Evolutionary conservation across 2,888 invertebrate species (phyloP), one percentile per base, ranked within the genome.

Genomic region (Ophion obscuratus): DNA sequence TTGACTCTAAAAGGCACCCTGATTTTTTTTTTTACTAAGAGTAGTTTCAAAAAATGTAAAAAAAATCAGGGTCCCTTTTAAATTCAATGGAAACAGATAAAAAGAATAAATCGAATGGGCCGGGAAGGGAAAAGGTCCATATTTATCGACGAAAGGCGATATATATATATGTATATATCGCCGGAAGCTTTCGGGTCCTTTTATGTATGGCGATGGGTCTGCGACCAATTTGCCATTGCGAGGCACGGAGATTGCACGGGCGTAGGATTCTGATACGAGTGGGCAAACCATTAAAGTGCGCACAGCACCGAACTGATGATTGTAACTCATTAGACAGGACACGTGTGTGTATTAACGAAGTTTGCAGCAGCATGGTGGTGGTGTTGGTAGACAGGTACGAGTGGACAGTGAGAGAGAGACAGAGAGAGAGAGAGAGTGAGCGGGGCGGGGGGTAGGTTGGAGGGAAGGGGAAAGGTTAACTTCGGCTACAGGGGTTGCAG

Each of bases 261-360:
- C 53, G 53, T 17, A 17, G 2, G 81, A 73, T 64, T 83, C 89
- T 89, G 89, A 90, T 89, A 83, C 85, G 85, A 83, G 85, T 76
- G 90, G 90, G 89, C 90, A 91, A 92, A 91, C 91, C 91, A 91
- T 91, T 53, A 61, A 61, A 61, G 61, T 20, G 24, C 61, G 24
- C 61, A 17, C 24, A 4, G 61, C 61, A 5, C 61, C 24, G 90
- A 91, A 91, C 91, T 90, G 91, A 90, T 91, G 90, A 91, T 92
- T 91, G 90, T 91, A 91, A 90, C 91, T 91, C 92, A 91, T 92
- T 92, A 91, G 90, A 90, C 88, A 88, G 89, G 91, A 91, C 91
- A 91, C 91, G 89, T 78, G 75, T 81, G 83, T 89, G 91, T 90
- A 91, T 91, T 91, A 91, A 91, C 89, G 85, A 90, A 91, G 89